phyloP scores from a whole-genome alignment of 2,113 vertebrate species.

The Zosterops pallidus region DNA sequence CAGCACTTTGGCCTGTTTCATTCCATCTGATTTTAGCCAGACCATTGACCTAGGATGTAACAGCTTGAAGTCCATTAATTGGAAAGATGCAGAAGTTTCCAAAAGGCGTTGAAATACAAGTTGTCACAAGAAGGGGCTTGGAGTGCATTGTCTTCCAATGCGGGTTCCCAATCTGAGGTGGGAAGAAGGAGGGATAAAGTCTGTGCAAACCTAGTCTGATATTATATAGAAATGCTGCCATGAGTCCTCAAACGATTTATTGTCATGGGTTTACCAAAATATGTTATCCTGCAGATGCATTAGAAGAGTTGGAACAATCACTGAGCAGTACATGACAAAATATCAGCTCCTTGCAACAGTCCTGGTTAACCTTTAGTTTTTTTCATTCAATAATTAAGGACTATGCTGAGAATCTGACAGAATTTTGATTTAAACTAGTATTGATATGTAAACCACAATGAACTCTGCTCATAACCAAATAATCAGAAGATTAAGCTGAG shows the following conservation, averaged over 20 bases:
- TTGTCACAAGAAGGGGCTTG: neutral
- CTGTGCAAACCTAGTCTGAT: neutral
- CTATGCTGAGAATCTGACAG: neutral
- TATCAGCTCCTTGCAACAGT: neutral
- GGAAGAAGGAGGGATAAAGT: neutral
- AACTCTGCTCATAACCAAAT: neutral
- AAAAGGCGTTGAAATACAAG: neutral
- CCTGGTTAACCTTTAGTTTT: neutral
- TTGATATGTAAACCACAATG: neutral
- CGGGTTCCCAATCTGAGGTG: neutral
- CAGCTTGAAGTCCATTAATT: neutral
- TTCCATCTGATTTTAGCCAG: neutral
- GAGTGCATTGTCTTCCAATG: neutral
- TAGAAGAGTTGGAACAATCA: neutral
- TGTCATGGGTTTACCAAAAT: neutral
- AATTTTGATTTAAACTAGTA: neutral
- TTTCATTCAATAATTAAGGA: neutral
- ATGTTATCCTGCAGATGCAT: neutral
- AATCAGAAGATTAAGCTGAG: neutral
- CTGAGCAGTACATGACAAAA: neutral
- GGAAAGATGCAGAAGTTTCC: neutral
- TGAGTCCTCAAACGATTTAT: neutral
- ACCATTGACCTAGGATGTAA: neutral
- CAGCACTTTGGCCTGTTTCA: neutral
- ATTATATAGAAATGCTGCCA: neutral